Base-by-base conservation (phyloP, 2,888 invertebrate species). In the Noctua fimbriata region DNA sequence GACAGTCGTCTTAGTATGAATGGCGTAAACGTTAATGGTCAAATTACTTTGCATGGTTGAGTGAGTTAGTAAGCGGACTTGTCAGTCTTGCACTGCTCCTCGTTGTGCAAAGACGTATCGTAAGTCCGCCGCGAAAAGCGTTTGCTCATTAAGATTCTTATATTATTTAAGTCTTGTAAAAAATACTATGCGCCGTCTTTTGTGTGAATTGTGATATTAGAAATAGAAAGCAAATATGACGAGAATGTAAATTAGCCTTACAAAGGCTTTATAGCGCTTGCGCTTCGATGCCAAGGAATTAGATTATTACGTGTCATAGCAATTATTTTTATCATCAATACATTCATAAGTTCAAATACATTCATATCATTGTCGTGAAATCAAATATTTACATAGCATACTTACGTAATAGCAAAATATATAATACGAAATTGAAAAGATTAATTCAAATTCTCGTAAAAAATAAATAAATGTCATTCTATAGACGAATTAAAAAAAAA, bases 311-410 rank as follows among this genome's bases (percentile, higher is more conserved):
- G n/a, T 86, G 72, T 83, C 67, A 80, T 86, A 84, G 76, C 69
- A 78, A 81, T 73, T 73, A 81, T 65, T 71, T 71, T 52, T 67
- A 69, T 47, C 80, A 84, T 79, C 24, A 44, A 36, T 80, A 79
- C 44, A 52, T 58, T 73, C 52, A 41, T 78, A 80, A 78, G 78
- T 89, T 85, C 77, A 85, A 85, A 52, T 58, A 47, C 44, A 49
- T 81, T 87, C 88, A 88, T 88, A 87, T 89, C 89, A 81, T 69
- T 83, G 36, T 81, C 58, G 80, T 81, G 67, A 78, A 82, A 88
- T 65, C 52, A 65, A 75, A 69, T 79, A 85, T 78, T 84, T 79
- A 82, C 69, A 81, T 73, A 79, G 73, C 66, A 69, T 49, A 18
- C 18, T 18, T 32, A 32, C 74, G 21, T 32, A 69, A 81, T 79